Percentiles rank a stretch among this genome's conserved stretches.
phyloP scores from a whole-genome alignment of 2,113 vertebrate species.

The Heterocephalus glaber region DNA sequence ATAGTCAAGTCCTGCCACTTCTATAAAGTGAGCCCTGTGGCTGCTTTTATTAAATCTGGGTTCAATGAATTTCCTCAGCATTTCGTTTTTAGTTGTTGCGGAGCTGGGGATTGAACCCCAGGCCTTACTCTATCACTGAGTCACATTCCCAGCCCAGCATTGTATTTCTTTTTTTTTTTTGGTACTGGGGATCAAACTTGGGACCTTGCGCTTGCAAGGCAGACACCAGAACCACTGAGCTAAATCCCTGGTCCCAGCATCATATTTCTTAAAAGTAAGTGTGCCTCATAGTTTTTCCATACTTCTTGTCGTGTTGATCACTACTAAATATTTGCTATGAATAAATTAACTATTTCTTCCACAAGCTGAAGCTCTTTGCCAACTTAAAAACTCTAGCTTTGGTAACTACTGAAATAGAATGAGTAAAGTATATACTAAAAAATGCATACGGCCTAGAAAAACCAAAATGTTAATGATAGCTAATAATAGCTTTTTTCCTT shows the following conservation, averaged over 20 bases:
- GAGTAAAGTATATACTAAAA: slow-evolving; percentile 17
- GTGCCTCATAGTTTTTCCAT: not conserved
- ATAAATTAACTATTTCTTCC: slow-evolving; percentile 43
- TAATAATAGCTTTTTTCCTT: not conserved
- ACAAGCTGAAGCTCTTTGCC: slow-evolving; percentile 28
- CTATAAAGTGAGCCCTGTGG: not conserved
- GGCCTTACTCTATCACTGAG: not conserved
- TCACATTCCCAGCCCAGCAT: not conserved
- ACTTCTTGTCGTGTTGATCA: not conserved
- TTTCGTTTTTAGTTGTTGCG: not conserved
- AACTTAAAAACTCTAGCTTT: slow-evolving; percentile 55
- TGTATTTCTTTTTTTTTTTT: too few species aligned
- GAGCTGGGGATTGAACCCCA: not conserved
- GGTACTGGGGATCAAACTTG: too few species aligned
- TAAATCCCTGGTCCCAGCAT: not conserved
- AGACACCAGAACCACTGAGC: not conserved
- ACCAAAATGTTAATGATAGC: not conserved
- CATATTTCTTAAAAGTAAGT: slow-evolving; percentile 12
- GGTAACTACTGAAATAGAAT: slow-evolving; percentile 35
- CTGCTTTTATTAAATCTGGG: slow-evolving; percentile 10
- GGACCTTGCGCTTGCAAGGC: not conserved
- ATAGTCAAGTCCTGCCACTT: not conserved
- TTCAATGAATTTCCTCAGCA: not conserved
- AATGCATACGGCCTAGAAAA: not conserved
- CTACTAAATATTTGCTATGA: slow-evolving; percentile 46